These are phyloP conservation scores for Mugil cephalus DNA, from an alignment of 2,113 vertebrate genomes.

Conservation along the genomic window DNA sequence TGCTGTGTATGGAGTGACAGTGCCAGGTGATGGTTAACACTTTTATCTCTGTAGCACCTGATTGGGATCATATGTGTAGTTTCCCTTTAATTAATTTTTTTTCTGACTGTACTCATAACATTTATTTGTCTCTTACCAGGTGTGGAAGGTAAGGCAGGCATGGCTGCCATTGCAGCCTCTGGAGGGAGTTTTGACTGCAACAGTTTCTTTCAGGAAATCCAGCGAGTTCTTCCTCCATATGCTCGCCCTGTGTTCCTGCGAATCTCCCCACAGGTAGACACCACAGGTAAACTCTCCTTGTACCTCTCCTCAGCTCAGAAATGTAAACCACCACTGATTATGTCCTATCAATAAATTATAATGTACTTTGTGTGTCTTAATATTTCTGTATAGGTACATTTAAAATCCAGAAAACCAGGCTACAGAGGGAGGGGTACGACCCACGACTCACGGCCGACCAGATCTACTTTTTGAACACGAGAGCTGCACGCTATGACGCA, in stretches of 20 bases:
- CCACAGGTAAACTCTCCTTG: constrained; percentile 83
- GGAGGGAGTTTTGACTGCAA: constrained; percentile 83
- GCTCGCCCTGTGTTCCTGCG: constrained; percentile 92
- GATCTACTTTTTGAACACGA: constrained; percentile 90
- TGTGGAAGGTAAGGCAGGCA: constrained; percentile 93
- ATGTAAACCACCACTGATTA: neutral
- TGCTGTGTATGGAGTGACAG: constrained; percentile 89
- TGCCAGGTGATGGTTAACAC: constrained; percentile 84
- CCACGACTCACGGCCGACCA: constrained; percentile 87
- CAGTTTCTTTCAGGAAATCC: constrained; percentile 85
- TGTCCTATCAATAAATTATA: neutral
- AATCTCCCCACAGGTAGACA: constrained; percentile 90
- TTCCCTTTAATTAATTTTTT: neutral
- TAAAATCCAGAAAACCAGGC: constrained; percentile 94
- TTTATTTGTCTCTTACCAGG: constrained; percentile 75
- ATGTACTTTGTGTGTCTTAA: neutral
- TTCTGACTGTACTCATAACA: neutral
- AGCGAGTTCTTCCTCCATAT: constrained; percentile 88
- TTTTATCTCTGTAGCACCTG: neutral
- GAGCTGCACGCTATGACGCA: constrained; percentile 84
- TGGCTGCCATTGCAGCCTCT: constrained; percentile 90
- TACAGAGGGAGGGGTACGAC: constrained; percentile 90
- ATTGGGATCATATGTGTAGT: neutral
- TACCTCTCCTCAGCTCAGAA: neutral
- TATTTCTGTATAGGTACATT: constrained; percentile 87